Evolutionary conservation across 2,113 vertebrate genomes (phyloP).

Genomic region (Dinomys branickii): DNA sequence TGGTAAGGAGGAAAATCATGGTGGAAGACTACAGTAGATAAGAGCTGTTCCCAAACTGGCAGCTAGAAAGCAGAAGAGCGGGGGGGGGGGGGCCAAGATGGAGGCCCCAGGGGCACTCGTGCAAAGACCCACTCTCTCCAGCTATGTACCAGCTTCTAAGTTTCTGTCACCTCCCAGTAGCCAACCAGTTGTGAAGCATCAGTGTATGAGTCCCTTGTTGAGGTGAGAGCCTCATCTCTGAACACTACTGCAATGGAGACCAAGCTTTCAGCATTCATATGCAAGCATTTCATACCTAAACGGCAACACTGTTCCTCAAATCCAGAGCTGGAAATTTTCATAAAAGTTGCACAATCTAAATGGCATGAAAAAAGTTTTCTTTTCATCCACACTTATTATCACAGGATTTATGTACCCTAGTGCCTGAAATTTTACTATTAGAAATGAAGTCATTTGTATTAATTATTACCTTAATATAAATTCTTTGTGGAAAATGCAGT

Average conservation of each 20-base stretch:
- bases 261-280: not conserved
- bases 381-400: not conserved
- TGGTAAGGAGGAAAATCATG: not conserved
- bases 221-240: not conserved
- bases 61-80: not conserved
- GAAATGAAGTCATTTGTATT: not conserved
- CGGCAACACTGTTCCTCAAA: not conserved
- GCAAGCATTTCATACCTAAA: not conserved
- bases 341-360: not conserved
- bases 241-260: not conserved
- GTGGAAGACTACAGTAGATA: not conserved
- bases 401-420: not conserved
- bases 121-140: too few relatives aligned
- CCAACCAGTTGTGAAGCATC: not conserved
- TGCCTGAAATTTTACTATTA: not conserved
- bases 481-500: not conserved
- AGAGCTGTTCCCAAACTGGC: not conserved
- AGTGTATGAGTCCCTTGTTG: too few relatives aligned
- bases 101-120: too few relatives aligned
- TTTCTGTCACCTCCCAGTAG: not conserved
- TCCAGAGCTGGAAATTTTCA: not conserved
- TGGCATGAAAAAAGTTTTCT: not conserved
- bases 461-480: not conserved
- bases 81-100: not conserved
- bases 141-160: not conserved